Evolutionary conservation across 2,888 invertebrate species (phyloP).

Genomic region (Therioaphis trifolii): DNA sequence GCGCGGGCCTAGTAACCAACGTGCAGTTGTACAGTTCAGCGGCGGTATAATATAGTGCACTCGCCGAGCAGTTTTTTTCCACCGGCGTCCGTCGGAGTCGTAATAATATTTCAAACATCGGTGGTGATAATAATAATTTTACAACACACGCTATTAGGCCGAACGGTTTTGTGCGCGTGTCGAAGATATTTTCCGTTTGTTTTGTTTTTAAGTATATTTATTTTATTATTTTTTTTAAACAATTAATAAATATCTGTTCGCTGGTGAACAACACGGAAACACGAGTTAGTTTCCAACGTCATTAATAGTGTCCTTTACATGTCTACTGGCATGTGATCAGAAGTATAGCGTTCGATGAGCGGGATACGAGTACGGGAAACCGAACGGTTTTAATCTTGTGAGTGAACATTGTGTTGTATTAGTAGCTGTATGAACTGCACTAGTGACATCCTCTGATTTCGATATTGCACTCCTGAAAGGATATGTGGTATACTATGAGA

Average conservation of each 20-base stretch:
- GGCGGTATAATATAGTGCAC: constrained; percentile 28
- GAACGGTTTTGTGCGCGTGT: too few relatives aligned
- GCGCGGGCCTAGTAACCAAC: constrained; percentile 54
- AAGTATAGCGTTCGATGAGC: neutral
- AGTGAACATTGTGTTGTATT: neutral
- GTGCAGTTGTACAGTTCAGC: constrained; percentile 38
- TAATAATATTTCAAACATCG: neutral
- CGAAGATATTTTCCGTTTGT: too few relatives aligned
- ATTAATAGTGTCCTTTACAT: neutral
- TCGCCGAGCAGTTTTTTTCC: neutral
- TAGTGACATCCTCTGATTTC: too few relatives aligned
- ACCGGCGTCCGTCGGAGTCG: neutral
- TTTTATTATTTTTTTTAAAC: neutral
- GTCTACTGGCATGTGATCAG: neutral
- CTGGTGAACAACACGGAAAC: neutral
- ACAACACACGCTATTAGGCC: too few relatives aligned
- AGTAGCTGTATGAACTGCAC: neutral
- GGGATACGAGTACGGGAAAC: constrained; percentile 12
- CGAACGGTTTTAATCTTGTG: constrained; percentile 39
- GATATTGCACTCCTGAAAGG: too few relatives aligned
- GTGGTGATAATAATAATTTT: too few relatives aligned
- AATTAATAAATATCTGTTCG: neutral
- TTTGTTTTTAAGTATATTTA: neutral
- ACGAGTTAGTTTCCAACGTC: neutral
- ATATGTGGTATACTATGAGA: too few relatives aligned